phyloP scores from a whole-genome alignment of 2,888 invertebrate species.

The Omphaloscelis lunosa region DNA sequence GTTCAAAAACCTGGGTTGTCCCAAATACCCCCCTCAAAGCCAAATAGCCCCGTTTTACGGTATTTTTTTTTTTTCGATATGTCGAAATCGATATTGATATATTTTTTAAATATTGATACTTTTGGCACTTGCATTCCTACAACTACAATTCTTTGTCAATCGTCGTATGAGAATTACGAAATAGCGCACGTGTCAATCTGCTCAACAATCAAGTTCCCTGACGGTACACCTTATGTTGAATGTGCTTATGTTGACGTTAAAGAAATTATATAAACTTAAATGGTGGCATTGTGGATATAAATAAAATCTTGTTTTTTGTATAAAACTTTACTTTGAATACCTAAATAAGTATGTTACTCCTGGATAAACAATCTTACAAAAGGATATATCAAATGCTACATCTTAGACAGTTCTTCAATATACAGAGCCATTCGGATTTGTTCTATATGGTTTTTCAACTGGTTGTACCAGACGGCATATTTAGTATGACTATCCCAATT shows the following conservation, averaged over 20 bases:
- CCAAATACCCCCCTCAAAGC: too few species aligned
- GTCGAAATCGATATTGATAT: too few species aligned
- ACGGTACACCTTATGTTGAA: neutral
- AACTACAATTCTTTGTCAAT: neutral
- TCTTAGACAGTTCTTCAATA: slow-evolving; percentile 78
- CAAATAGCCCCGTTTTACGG: too few species aligned
- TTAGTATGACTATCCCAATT: slow-evolving; percentile 37
- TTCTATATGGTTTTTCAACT: slow-evolving; percentile 77
- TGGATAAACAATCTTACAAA: neutral
- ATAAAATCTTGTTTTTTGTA: slow-evolving; percentile 24
- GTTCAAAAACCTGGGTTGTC: too few species aligned
- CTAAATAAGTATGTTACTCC: neutral
- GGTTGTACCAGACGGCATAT: slow-evolving; percentile 80
- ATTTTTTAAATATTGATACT: too few species aligned
- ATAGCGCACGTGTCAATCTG: neutral
- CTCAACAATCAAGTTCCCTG: slow-evolving; percentile 4
- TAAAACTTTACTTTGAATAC: slow-evolving; percentile 30
- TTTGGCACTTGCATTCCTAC: too few species aligned
- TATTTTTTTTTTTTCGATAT: too few species aligned
- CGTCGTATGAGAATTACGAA: neutral
- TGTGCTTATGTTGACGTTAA: slow-evolving; percentile 7
- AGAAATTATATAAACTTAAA: slow-evolving; percentile 38
- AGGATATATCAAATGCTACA: slow-evolving; percentile 18
- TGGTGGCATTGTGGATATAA: slow-evolving; percentile 15
- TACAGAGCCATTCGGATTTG: slow-evolving; percentile 80